Evolutionary conservation across 2,888 invertebrate species (phyloP).

Genomic region (Thumatha senex): DNA sequence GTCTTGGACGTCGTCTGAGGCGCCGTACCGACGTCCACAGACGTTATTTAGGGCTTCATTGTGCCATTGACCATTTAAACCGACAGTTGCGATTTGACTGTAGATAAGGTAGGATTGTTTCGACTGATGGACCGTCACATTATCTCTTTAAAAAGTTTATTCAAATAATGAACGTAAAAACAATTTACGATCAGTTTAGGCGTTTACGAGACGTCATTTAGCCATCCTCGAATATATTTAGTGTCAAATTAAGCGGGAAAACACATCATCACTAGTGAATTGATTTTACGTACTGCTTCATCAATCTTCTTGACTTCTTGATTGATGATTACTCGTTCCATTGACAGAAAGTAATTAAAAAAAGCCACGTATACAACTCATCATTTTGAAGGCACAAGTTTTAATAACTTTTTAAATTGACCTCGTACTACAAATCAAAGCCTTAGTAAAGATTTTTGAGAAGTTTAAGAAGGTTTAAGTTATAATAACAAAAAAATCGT

Average conservation of each 20-base stretch:
- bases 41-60: slow-evolving; percentile 80
- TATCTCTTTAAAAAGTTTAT: slow-evolving; percentile 48
- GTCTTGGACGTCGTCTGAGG: slow-evolving; percentile 65
- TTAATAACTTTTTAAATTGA: slow-evolving; percentile 24
- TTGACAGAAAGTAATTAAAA: slow-evolving; percentile 79
- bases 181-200: slow-evolving; percentile 29
- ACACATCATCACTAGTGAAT: slow-evolving; percentile 72
- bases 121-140: slow-evolving; percentile 75
- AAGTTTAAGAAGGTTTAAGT: slow-evolving; percentile 16
- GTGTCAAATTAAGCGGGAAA: slow-evolving; percentile 76
- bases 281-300: slow-evolving; percentile 71
- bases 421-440: background rate
- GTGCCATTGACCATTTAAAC: slow-evolving; percentile 70
- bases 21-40: slow-evolving; percentile 70
- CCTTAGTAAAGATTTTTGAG: slow-evolving; percentile 2
- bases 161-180: slow-evolving; percentile 32
- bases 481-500: too few species aligned
- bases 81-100: slow-evolving; percentile 65
- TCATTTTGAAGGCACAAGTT: slow-evolving; percentile 43
- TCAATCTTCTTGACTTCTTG: slow-evolving; percentile 78
- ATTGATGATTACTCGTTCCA: slow-evolving; percentile 70
- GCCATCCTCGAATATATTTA: slow-evolving; percentile 57
- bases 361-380: slow-evolving; percentile 56
- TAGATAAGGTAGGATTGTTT: slow-evolving; percentile 68
- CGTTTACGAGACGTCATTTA: slow-evolving; percentile 38